Base-by-base conservation (phyloP, 2,888 invertebrate genomes). In the Agrotis puta region DNA sequence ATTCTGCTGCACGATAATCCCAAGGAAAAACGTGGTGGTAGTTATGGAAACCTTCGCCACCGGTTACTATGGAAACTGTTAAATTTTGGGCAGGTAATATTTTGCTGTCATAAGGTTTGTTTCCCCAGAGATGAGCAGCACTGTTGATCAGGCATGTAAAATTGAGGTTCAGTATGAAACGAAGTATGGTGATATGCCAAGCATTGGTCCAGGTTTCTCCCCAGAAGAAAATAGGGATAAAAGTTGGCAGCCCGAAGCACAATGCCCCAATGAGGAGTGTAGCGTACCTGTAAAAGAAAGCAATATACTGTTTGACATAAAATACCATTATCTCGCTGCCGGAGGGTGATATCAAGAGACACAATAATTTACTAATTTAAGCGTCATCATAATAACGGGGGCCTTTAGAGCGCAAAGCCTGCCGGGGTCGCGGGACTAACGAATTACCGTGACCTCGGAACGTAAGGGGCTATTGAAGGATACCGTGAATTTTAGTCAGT, bases 71-170 rank as follows among this genome's bases (percentile, higher is more conserved):
- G 11, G 39, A 39, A 11, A 39, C 39, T 11, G 39, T 11, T 39
- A 39, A 11, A 2, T 39, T 39, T 39, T 39, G 39, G 39, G 39
- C 39, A 39, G 39, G 39, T 11, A 39, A 39, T 27, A 93, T 89
- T 9, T 65, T 81, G 79, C 87, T 90, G 70, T 97, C 94, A 65
- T 96, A 96, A 39, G 96, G 94, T 63, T 91, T 93, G 53, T 90
- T 87, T 0, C 96, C 96, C 91, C 92, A 96, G 43, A 92, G 86
- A 88, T 97, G 97, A 18, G 97, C 97, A 4, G 95, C 96, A 80
- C 97, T 97, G 92, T 97, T 97, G 2, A 97, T 97, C n/a, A 97
- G 90, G 96, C 97, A 97, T 0, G 97, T 97, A 73, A 94, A 92
- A 87, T 98, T 97, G 20, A 97, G 94, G 9, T 95, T 95, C 63